Evolutionary conservation across 2,888 invertebrate genomes (phyloP).

Genomic region (Leptinotarsa juncta): DNA sequence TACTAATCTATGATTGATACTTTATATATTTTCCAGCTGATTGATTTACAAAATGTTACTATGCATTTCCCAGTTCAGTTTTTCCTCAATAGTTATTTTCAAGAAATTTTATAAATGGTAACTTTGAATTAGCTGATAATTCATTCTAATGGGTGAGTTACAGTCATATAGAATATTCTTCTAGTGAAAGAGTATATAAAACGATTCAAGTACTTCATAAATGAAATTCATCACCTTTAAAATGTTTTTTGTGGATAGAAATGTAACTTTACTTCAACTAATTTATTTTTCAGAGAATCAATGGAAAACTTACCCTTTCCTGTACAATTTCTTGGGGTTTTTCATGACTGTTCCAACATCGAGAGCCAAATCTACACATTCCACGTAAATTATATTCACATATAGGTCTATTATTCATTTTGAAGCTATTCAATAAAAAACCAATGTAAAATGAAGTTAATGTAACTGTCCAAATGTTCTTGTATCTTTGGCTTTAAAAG

Average conservation of each 20-base stretch:
- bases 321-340: slow-evolving; percentile 28
- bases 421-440: not conserved
- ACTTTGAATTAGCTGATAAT: too few species aligned
- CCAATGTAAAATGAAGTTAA: not conserved
- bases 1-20: too few species aligned
- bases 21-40: too few species aligned
- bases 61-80: too few species aligned
- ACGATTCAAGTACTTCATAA: too few species aligned
- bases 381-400: slow-evolving; percentile 48
- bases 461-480: not conserved
- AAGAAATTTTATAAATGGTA: not conserved
- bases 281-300: slow-evolving; percentile 20
- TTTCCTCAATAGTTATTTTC: not conserved
- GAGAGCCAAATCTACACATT: slow-evolving; percentile 49
- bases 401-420: slow-evolving; percentile 37
- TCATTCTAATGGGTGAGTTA: too few species aligned
- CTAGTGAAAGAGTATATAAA: too few species aligned
- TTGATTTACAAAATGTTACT: too few species aligned
- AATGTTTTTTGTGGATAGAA: too few species aligned
- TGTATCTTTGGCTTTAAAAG: not conserved
- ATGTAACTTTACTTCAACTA: not conserved
- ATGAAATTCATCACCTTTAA: too few species aligned
- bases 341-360: slow-evolving; percentile 47
- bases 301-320: slow-evolving; percentile 24
- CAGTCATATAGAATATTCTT: too few species aligned